Base-by-base conservation (phyloP, 2,797 vertebrate species). In the Myotis findleyi region DNA sequence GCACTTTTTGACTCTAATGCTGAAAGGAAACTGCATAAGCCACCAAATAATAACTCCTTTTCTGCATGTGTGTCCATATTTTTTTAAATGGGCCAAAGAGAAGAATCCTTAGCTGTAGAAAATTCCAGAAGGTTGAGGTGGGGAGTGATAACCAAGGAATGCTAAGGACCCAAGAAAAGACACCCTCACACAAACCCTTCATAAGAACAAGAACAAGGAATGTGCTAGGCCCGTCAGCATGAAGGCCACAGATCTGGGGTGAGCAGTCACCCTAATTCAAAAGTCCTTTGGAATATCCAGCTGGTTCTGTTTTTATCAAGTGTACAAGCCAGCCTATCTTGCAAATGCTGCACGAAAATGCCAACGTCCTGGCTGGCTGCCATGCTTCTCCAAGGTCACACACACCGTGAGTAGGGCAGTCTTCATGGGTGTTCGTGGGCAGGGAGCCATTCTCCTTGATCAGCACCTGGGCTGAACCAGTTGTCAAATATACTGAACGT, bases 31-130 rank as follows among this genome's bases (percentile, higher is more conserved):
- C 55, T 33, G 36, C 5, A n/a, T 10, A 75, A 92, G 18, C 16
- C 36, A 96, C 57, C 44, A 92, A 91, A 44, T 83, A 97, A 59
- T 59, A 94, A 25, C 51, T 97, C 2, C 14, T 41, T 57, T 96
- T 96, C 87, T 79, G 93, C 47, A 33, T 59, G 36, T 91, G 89
- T 76, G 77, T 97, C 95, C 85, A 85, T 81, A 71, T 59, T 44
- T 47, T 47, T 53, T 51, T 41, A 62, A 82, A 85, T 59, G 77
- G 57, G 20, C 18, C 84, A 88, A 89, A 82, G 5, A 87, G 69
- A 80, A 95, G 84, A 92, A 53, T 73, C 13, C 25, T 95, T 72
- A 44, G 23, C 75, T 57, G 30, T 68, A 25, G 41, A 84, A 30
- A 59, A 68, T 82, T 87, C 36, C 33, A 17, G 14, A 66, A 6